These are phyloP conservation scores for Palloptera scutellata DNA, from an alignment of 2,888 invertebrate genomes.

Conservation along the genomic window DNA sequence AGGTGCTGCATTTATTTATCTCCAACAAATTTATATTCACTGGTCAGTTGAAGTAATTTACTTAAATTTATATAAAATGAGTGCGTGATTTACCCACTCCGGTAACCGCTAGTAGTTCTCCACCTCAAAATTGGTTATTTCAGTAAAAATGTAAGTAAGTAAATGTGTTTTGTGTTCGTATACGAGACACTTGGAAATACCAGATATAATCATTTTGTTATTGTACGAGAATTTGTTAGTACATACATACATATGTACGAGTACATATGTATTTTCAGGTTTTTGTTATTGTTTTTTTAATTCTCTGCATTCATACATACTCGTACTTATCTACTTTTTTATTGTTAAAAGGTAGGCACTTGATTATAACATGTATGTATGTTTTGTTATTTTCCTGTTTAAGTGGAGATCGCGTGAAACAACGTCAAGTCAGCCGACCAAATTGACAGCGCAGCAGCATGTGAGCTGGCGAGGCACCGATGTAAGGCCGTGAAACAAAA, in stretches of 20 bases:
- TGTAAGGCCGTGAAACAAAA: constrained; percentile 21
- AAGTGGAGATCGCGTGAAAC: constrained; percentile 27
- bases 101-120: too few relatives aligned
- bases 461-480: constrained; percentile 8
- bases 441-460: constrained; percentile 5
- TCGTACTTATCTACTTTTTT: background rate
- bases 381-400: constrained; percentile 6
- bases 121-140: too few relatives aligned
- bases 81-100: too few relatives aligned
- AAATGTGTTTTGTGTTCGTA: background rate
- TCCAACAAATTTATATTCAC: too few relatives aligned
- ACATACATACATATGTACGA: background rate
- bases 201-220: background rate
- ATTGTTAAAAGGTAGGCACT: too few relatives aligned
- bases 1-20: too few relatives aligned
- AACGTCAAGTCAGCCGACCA: constrained; percentile 29
- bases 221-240: background rate
- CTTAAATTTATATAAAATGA: too few relatives aligned
- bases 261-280: background rate
- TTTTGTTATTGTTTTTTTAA: constrained; percentile 17
- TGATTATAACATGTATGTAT: background rate
- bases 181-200: constrained; percentile 2
- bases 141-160: too few relatives aligned
- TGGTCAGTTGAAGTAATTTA: too few relatives aligned
- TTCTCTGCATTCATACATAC: background rate